phyloP scores from a whole-genome alignment of 2,113 vertebrate species.

The Microtus pennsylvanicus region DNA sequence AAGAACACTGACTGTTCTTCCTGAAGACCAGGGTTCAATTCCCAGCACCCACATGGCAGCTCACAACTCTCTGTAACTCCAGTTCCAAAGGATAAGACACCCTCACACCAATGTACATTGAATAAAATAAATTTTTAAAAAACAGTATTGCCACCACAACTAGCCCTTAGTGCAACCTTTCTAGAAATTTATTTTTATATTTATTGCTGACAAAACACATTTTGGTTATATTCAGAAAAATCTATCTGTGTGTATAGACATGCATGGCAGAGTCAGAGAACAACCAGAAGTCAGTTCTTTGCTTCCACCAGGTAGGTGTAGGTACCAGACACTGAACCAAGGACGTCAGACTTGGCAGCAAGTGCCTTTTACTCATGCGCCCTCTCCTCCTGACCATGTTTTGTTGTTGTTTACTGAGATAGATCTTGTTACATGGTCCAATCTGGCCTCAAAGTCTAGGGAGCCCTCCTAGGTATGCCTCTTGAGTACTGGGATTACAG shows the following conservation, averaged over 20 bases:
- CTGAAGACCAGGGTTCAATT: no score
- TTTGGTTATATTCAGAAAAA: neutral
- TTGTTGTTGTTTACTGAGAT: neutral
- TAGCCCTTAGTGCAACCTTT: neutral
- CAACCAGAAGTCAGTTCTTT: neutral
- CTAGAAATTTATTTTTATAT: neutral
- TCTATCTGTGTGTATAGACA: neutral
- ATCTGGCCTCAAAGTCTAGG: neutral
- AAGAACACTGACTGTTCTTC: no score
- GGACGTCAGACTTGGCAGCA: neutral
- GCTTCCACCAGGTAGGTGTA: neutral
- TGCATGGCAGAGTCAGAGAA: neutral
- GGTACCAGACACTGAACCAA: neutral
- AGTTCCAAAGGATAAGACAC: no score
- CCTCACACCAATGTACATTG: no score
- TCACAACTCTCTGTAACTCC: no score
- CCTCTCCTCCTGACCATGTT: neutral
- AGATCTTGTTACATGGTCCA: neutral
- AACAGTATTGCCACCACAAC: neutral
- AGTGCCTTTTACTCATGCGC: neutral
- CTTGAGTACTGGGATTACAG: neutral
- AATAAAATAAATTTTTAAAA: no score
- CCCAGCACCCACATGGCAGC: no score
- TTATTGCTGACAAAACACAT: neutral
- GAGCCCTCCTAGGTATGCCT: neutral